Percentiles rank a stretch among this genome's conserved stretches.
Evolutionary conservation across 2,113 vertebrate species (phyloP).

Genomic region (Phocoena sinus): DNA sequence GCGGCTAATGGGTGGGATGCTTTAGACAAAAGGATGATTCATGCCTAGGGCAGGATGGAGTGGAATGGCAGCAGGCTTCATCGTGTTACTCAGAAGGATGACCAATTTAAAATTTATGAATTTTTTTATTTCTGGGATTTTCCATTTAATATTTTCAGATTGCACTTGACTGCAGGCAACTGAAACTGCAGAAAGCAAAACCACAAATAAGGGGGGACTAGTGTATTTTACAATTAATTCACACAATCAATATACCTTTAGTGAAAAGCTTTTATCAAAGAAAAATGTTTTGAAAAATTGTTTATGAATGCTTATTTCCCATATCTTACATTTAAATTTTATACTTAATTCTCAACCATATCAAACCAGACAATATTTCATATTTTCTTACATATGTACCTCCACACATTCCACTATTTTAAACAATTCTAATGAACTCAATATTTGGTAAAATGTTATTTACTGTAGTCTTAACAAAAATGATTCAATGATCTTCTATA

Average conservation of each 20-base stretch:
- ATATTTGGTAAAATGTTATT: slow-evolving; percentile 41
- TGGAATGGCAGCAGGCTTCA: background rate
- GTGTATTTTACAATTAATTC: background rate
- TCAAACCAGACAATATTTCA: slow-evolving; percentile 20
- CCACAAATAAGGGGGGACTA: background rate
- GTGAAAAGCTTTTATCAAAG: background rate
- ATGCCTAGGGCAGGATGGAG: background rate
- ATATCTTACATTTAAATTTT: background rate
- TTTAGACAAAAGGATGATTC: background rate
- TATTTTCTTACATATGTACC: background rate
- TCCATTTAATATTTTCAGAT: background rate
- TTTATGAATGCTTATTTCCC: background rate
- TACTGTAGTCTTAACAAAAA: background rate
- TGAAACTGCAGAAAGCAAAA: background rate
- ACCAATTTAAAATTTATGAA: background rate
- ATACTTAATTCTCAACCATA: slow-evolving; percentile 6
- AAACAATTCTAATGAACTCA: background rate
- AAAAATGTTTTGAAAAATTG: slow-evolving; percentile 8
- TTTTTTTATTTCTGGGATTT: background rate
- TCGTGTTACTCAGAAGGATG: background rate
- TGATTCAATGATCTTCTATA: background rate
- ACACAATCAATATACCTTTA: background rate
- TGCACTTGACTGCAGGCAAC: background rate
- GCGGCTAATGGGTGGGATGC: background rate
- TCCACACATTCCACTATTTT: background rate